Evolutionary conservation across 2,113 vertebrate species (phyloP).

Genomic region (Pelecanus crispus): DNA sequence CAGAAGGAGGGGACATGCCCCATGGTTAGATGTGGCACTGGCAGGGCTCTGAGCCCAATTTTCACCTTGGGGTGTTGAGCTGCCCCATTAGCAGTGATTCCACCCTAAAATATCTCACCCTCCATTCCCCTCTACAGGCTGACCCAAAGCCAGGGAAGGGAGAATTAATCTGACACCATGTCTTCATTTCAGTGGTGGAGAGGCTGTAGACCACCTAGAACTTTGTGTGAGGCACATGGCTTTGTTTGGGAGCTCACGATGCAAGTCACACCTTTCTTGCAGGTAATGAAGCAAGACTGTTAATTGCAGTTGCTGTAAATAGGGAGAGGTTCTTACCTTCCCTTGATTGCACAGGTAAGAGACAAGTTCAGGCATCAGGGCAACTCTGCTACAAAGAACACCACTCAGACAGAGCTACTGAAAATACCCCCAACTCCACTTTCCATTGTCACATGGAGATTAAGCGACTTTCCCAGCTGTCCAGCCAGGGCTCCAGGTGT

Average conservation of each 20-base stretch:
- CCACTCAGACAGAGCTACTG: neutral
- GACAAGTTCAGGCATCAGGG: neutral
- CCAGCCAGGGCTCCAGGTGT: neutral
- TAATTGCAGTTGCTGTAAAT: neutral
- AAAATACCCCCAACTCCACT: neutral
- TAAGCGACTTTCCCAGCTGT: neutral
- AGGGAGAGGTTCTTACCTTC: neutral
- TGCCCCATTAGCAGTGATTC: neutral
- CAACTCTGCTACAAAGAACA: neutral
- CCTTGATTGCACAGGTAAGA: neutral
- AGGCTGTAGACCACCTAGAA: neutral
- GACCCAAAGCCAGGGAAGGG: neutral
- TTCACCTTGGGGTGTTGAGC: neutral
- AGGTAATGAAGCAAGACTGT: neutral
- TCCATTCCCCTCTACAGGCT: neutral
- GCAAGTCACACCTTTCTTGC: neutral
- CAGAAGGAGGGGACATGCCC: neutral
- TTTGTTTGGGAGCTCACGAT: neutral
- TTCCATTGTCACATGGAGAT: neutral
- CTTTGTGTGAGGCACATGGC: neutral
- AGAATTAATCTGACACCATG: neutral
- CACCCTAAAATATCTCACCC: neutral
- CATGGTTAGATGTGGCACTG: too few species aligned
- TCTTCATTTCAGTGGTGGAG: neutral
- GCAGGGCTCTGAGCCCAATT: neutral